Evolutionary conservation across 2,113 vertebrate genomes (phyloP), one percentile per base, ranked within the genome.

Genomic region (Mionectes macconnelli): DNA sequence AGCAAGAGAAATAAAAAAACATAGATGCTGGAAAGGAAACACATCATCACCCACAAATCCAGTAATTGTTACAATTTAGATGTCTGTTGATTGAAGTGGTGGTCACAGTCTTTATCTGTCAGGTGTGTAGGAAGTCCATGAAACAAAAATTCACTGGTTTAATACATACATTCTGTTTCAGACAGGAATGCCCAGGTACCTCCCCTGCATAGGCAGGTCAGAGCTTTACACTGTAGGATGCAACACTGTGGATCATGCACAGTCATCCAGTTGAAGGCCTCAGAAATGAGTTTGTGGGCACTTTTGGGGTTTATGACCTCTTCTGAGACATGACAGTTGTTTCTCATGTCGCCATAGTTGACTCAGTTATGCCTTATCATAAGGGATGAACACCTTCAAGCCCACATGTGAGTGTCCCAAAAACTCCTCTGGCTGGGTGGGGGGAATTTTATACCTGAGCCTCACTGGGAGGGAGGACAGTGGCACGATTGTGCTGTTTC

Each of bases 81-180:
- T 47, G 15, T 30, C n/a, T 0, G 0, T 45, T 40, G 20, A 10
- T 78, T 39, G 18, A 37, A 60, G 18, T 45, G 19, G n/a, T 53
- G 30, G 39, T 33, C 39, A 39, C 15, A 45, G 33, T 39, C 15
- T 69, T 62, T 40, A 53, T 52, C 21, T 22, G 42, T 5, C 0
- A 0, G 0, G 1, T 8, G 12, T 47, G 4, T 8, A 24, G 9
- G 3, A 62, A 55, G 24, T 3, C 15, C 8, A 39, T 20, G 3
- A 39, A 57, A 45, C 10, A 21, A 53, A 47, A 24, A 3, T 30
- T 45, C 33, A 33, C 5, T 39, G 8, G 19, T n/a, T 12, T 40
- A 53, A 39, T 45, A 45, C 37, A 70, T 30, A 14, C 12, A 5
- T 42, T 70, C n/a, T 39, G 33, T 31, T 60, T 60, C 22, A 28